Evolutionary conservation across 2,888 invertebrate genomes (phyloP).

Genomic region (Standfussiana lucernea): DNA sequence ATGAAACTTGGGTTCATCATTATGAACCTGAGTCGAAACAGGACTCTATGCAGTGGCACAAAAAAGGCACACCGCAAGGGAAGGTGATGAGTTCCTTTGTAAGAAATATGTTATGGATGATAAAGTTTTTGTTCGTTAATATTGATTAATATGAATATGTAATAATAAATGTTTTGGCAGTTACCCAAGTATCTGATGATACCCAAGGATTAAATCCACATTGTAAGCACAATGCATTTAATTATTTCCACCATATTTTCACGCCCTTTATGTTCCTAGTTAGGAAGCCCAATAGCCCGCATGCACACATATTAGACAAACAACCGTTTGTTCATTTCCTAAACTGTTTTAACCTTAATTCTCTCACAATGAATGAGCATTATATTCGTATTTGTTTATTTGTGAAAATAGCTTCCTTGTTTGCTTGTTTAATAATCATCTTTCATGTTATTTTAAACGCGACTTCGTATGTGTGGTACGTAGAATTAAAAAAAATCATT

Average conservation of each 20-base stretch:
- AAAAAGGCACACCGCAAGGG: no score
- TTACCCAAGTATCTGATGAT: background rate
- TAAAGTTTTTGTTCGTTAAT: background rate
- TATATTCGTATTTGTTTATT: background rate
- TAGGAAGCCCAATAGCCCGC: conserved; percentile 44
- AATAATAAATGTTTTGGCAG: no score
- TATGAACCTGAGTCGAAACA: no score
- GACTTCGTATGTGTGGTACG: no score
- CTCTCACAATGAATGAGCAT: conserved; percentile 11
- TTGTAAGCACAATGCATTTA: background rate
- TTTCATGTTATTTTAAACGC: background rate
- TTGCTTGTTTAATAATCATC: background rate
- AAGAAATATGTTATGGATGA: background rate
- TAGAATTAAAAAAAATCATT: no score
- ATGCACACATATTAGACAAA: conserved; percentile 42
- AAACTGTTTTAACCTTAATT: conserved; percentile 22
- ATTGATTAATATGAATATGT: background rate
- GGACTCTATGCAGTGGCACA: no score
- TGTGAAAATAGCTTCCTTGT: background rate
- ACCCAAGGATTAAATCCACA: conserved; percentile 8
- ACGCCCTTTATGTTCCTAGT: conserved; percentile 11
- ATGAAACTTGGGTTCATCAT: no score
- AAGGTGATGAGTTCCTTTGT: no score
- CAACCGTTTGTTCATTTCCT: conserved; percentile 26
- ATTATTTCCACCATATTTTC: conserved; percentile 17